Base-by-base conservation (phyloP, 1,140 invertebrate species). In the Lepeophtheirus salmonis region DNA sequence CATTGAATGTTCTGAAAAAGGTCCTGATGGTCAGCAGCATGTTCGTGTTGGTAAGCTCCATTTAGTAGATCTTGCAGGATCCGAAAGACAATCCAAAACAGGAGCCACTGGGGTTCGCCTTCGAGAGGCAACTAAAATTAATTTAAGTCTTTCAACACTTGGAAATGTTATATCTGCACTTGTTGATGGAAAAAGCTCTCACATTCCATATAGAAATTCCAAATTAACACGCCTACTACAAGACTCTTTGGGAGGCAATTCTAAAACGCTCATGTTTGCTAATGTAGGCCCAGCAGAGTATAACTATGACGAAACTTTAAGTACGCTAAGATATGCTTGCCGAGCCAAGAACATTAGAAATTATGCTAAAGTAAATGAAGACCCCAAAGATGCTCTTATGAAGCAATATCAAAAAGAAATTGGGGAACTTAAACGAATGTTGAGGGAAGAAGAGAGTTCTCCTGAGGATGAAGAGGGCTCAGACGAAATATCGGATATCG, bases 311-410 rank as follows among this genome's bases (percentile, higher is more conserved):
- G 95, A 98, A 73, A 92, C 90, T 0, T 86, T 97, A 50, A 96
- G 89, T 67, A 97, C 95, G 0, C 74, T 98, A 50, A 76, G 96
- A 14, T 99, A 98, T 74, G 94, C 95, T 0, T 92, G 89, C 74
- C 77, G 94, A 57, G 92, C 94, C 1, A 98, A 99, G 73, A 92
- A 88, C 68, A 99, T 99, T 62, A 86, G 91, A 69, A 99, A 98
- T 72, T 82, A 84, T 65, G 92, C 91, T 53, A 82, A 84, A 63
- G 55, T 63, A 64, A 99, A 99, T 71, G 92, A 96, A 70, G 94
- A 98, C 74, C 90, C 94, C 0, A 97, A 97, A 68, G 92, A 97
- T 74, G 91, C 95, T 2, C 72, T 97, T 20, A 78, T 99, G 14
- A 80, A 90, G 50, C 83, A 91, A 68, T 97, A 96, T 71, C 92